Base-by-base conservation (phyloP, 2,888 invertebrate genomes). In the Eupeodes luniger region DNA sequence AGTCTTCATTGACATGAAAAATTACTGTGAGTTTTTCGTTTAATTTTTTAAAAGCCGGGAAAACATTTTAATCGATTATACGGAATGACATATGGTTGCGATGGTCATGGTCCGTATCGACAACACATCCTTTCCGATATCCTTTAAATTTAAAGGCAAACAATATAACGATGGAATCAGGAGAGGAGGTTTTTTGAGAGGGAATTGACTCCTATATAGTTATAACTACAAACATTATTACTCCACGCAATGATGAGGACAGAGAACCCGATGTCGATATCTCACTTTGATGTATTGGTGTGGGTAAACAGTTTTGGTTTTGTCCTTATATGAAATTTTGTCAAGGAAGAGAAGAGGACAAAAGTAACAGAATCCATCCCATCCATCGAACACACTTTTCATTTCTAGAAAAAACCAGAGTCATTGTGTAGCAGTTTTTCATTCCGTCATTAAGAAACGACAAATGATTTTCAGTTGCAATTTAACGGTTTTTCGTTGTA, bases 401-500 rank as follows among this genome's bases (percentile, higher is more conserved):
- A 62, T 62, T 66, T 67, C 19, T 40, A 59, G 14, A 27, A 86
- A 36, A 69, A 66, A 44, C 67, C 70, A 75, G 61, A 76, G 80
- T 88, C 88, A 88, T 78, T 85, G 85, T 75, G 69, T 85, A 78
- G 85, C 85, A 81, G 64, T 88, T 88, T 88, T 88, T 88, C 88
- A 88, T 85, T 82, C 64, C 85, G 79, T 85, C 85, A 79, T 89
- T 89, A 85, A 57, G 69, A 76, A 57, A 59, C 89, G 89, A 89
- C 89, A 89, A 89, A 89, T 89, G 89, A 89, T 89, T 85, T 88
- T 78, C 74, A 78, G 75, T 85, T 88, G 64, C 77, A 84, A 77
- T 88, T 80, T 84, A 77, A 88, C 76, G 80, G 67, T 81, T 81
- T 81, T 69, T 75, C n/a, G 53, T 82, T 53, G 64, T 57, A 44